Evolutionary conservation across 2,113 vertebrate genomes (phyloP).

Genomic region (Strix aluco): DNA sequence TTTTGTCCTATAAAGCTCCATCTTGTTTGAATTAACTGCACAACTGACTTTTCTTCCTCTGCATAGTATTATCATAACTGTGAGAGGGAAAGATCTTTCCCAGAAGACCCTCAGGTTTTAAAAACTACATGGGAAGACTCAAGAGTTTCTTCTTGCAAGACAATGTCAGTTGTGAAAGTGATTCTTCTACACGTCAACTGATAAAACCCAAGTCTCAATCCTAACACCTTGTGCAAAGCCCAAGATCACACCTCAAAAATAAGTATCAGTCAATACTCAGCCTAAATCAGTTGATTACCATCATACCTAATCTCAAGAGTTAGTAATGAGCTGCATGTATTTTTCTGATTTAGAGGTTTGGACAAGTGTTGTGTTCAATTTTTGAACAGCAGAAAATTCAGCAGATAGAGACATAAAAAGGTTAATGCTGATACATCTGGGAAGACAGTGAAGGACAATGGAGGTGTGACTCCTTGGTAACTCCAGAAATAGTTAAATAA

Average conservation of each 20-base stretch:
- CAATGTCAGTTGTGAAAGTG: background rate
- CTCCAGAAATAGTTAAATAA: background rate
- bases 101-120: background rate
- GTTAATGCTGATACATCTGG: background rate
- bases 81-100: background rate
- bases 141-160: background rate
- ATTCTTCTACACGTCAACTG: background rate
- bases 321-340: background rate
- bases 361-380: background rate
- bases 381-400: background rate
- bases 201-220: background rate
- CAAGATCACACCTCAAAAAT: background rate
- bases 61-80: background rate
- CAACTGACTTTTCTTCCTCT: background rate
- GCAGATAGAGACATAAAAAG: background rate
- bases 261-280: background rate
- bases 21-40: background rate
- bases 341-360: background rate
- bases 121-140: background rate
- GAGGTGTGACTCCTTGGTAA: background rate
- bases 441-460: background rate
- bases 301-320: background rate
- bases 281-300: background rate
- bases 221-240: background rate
- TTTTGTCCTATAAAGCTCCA: background rate